Percentiles rank a stretch among this genome's conserved stretches.
These are phyloP conservation scores for Nycticorax nycticorax DNA, from an alignment of 2,113 vertebrate genomes.

Conservation along the genomic window DNA sequence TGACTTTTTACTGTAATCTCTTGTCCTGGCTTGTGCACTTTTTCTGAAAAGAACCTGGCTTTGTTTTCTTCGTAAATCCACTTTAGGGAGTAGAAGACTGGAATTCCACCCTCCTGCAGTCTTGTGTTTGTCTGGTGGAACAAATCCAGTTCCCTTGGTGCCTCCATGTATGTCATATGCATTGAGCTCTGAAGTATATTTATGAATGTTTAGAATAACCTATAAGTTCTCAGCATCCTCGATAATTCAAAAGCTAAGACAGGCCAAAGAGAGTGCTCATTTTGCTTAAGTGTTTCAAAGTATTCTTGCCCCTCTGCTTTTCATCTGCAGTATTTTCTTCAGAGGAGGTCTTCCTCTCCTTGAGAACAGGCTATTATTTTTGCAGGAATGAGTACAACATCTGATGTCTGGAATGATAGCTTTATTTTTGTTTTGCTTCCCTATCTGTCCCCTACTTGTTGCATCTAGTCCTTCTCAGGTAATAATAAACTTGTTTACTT, in stretches of 20 bases:
- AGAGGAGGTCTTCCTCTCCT: background rate
- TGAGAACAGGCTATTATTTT: background rate
- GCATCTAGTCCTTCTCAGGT: background rate
- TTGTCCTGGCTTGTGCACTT: background rate
- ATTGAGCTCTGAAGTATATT: background rate
- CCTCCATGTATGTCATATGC: background rate
- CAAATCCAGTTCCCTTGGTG: background rate
- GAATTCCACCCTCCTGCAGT: background rate
- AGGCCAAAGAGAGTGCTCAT: background rate
- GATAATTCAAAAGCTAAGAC: background rate
- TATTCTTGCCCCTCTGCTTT: background rate
- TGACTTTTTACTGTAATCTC: background rate
- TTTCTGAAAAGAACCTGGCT: background rate
- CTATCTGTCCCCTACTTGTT: background rate
- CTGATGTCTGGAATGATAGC: background rate
- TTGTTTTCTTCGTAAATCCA: background rate
- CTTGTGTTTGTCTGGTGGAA: background rate
- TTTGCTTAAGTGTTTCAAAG: background rate
- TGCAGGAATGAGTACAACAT: background rate
- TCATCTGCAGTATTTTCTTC: background rate
- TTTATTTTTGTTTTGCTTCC: background rate
- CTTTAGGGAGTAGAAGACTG: background rate
- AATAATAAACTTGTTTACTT: conserved; percentile 53
- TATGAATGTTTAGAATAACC: background rate
- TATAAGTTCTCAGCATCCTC: background rate